phyloP scores from a whole-genome alignment of 2,888 invertebrate species.

The Drymonia ruficornis region DNA sequence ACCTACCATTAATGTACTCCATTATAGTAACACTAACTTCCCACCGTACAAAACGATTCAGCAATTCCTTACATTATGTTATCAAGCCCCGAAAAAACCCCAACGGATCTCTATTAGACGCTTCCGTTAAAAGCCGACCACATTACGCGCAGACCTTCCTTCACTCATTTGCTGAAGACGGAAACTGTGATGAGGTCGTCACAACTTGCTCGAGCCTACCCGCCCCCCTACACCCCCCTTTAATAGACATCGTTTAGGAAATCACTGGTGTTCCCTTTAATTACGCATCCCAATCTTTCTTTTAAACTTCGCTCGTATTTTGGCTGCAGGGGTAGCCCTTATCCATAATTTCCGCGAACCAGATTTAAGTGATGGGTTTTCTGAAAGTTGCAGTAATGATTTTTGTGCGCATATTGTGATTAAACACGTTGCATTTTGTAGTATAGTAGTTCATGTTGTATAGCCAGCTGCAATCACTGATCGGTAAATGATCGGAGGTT shows the following conservation, averaged over 20 bases:
- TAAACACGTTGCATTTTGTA: no score
- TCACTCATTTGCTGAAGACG: conserved; percentile 52
- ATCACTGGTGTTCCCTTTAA: conserved; percentile 64
- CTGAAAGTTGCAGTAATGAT: background rate
- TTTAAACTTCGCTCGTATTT: conserved; percentile 39
- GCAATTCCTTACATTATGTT: background rate
- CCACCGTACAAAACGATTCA: background rate
- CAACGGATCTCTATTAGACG: conserved; percentile 8
- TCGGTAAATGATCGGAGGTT: no score
- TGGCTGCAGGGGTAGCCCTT: conserved; percentile 25
- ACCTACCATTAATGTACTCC: background rate
- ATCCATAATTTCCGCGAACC: conserved; percentile 18
- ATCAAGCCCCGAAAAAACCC: background rate
- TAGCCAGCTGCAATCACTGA: no score
- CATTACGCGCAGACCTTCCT: conserved; percentile 52
- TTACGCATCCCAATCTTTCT: conserved; percentile 62
- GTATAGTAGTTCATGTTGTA: no score
- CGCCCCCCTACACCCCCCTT: conserved; percentile 33
- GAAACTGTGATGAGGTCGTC: conserved; percentile 58
- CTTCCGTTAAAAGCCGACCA: conserved; percentile 34
- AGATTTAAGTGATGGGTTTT: conserved; percentile 14
- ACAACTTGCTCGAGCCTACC: conserved; percentile 53
- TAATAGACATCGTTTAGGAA: conserved; percentile 66
- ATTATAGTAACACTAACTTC: background rate
- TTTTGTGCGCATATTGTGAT: background rate